Evolutionary conservation across 2,797 vertebrate species (phyloP), one percentile per base, ranked within the genome.

Genomic region (Hydrophis major): DNA sequence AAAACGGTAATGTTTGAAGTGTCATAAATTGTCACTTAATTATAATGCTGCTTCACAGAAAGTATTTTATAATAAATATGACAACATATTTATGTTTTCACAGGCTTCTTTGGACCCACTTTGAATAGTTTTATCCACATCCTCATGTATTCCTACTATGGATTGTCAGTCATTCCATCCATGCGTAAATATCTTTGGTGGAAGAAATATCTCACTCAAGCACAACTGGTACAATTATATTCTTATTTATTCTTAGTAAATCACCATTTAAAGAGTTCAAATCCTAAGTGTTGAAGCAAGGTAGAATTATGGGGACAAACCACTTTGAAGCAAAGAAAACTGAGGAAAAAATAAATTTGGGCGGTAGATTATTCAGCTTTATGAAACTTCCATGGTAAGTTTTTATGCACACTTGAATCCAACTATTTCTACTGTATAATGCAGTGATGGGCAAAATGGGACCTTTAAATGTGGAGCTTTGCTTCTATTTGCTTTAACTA

Each of bases 201-300:
- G 98, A 99, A 99, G 97, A 98, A 97, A 93, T 99, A 99, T 90
- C 98, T 99, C 95, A 99, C 98, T 10, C 98, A 98, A 95, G 98
- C 98, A 74, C 98, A 98, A 66, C 89, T 98, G 98, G 98, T 98
- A 97, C 0, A 95, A 90, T 94, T 2, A 4, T 47, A 56, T 12
- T 57, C 42, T 86, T 53, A 0, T 56, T 94, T 13, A 2, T 25
- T 92, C 94, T 88, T 74, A 93, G 18, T 83, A 42, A 63, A 57
- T 27, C 18, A 60, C 25, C 32, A 0, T 93, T 37, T 83, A 78
- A 27, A 78, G 28, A 28, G 63, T 59, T 53, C 32, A 32, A 57
- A 91, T 57, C 16, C 12, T 86, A n/a, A 37, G 27, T 11, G 22
- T 20, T 25, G 27, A 55, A 20, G 12, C 28, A 90, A 91, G 16